Conservation (phyloP, 2,113 vertebrate species). For the Saguinus imperator region DNA sequence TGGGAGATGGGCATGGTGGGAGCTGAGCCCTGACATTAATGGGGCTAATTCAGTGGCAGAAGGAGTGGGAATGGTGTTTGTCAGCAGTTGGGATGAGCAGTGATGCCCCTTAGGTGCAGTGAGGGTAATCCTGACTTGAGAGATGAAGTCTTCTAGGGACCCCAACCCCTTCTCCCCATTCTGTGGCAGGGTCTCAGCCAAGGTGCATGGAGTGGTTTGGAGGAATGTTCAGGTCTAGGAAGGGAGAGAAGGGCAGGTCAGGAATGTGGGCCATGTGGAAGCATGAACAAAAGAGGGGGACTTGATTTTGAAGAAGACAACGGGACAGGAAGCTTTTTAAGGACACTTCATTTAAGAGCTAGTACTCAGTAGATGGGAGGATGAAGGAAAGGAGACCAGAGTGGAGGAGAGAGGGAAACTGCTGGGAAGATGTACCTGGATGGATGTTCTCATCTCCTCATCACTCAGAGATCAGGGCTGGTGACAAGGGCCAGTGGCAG, state of each 20-base stretch:
- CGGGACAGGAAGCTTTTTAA: not conserved
- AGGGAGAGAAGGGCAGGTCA: too few relatives aligned
- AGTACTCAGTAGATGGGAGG: not conserved
- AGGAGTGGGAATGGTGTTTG: not conserved
- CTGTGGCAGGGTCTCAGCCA: not conserved
- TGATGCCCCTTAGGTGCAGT: rapidly evolving
- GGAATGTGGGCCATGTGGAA: rapidly evolving
- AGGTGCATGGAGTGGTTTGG: not conserved
- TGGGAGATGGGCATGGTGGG: not conserved
- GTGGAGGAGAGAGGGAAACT: not conserved
- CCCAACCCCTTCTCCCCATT: not conserved
- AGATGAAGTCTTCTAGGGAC: not conserved
- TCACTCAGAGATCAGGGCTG: not conserved
- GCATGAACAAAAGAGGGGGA: not conserved
- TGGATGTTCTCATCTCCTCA: rapidly evolving
- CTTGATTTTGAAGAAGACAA: not conserved
- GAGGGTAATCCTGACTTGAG: not conserved
- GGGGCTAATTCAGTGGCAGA: too few relatives aligned
- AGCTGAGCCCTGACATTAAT: not conserved
- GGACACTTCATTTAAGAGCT: not conserved
- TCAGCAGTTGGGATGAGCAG: not conserved
- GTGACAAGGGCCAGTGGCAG: not conserved
- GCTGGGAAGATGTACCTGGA: not conserved
- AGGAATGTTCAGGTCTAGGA: not conserved
- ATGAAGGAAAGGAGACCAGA: not conserved